phyloP scores from a whole-genome alignment of 2,797 vertebrate species.

The Trematomus bernacchii region DNA sequence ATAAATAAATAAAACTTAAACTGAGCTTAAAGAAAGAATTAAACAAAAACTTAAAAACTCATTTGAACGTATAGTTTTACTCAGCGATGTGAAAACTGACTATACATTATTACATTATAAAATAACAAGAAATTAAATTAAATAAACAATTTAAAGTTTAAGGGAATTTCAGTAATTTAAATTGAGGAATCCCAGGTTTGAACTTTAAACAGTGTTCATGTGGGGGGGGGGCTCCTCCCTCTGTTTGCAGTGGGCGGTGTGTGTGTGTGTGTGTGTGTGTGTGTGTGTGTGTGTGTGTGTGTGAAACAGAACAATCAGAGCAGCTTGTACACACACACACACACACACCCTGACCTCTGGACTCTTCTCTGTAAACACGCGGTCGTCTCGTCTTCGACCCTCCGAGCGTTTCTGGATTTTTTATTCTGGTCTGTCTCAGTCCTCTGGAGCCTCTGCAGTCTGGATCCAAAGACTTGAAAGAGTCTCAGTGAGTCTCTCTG shows the following conservation, averaged over 20 bases:
- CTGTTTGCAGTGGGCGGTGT: slow-evolving; percentile 14
- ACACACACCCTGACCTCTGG: slow-evolving; percentile 59
- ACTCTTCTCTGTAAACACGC: slow-evolving; percentile 46
- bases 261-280: not conserved
- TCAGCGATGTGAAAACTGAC: too few species aligned
- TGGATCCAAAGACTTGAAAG: too few species aligned
- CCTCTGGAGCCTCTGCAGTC: not conserved
- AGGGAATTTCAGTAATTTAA: not conserved
- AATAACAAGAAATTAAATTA: too few species aligned
- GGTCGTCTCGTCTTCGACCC: slow-evolving; percentile 10
- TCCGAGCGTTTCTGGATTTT: too few species aligned
- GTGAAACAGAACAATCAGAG: slow-evolving; percentile 30
- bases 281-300: not conserved
- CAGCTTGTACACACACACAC: slow-evolving; percentile 22
- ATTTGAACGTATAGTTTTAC: too few species aligned
- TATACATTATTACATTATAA: too few species aligned
- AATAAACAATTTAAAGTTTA: too few species aligned
- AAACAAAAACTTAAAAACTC: too few species aligned
- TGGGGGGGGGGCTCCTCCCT: rapidly evolving
- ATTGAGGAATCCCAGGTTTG: not conserved
- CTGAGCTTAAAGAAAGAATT: too few species aligned
- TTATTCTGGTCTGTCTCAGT: too few species aligned
- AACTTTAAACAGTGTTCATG: slow-evolving; percentile 20
- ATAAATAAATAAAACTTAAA: too few species aligned
- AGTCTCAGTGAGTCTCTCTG: too few species aligned